These are phyloP conservation scores for Belgica antarctica DNA, from an alignment of 2,888 invertebrate species.

Conservation along the genomic window DNA sequence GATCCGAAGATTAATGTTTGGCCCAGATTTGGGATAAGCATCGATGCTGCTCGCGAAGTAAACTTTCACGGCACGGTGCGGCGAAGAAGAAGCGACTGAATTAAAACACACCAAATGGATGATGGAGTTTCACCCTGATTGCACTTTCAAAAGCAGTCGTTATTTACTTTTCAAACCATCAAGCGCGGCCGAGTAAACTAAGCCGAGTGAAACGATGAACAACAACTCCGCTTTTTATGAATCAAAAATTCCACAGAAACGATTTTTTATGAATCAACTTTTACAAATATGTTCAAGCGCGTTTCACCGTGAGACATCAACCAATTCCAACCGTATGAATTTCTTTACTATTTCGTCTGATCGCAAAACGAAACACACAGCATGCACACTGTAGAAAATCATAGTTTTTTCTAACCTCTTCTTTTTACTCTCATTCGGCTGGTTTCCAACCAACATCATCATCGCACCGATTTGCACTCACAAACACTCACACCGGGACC, in stretches of 20 bases:
- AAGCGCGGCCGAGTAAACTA: background rate
- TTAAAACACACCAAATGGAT: too few species aligned
- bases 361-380: constrained; percentile 29
- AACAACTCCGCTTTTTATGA: constrained; percentile 29
- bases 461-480: background rate
- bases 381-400: constrained; percentile 28
- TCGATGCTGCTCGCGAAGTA: too few species aligned
- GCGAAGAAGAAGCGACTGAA: background rate
- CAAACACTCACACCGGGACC: background rate
- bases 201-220: background rate
- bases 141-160: constrained; percentile 26
- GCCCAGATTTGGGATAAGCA: too few species aligned
- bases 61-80: background rate
- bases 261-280: constrained; percentile 35
- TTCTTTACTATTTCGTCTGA: constrained; percentile 42
- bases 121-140: constrained; percentile 18
- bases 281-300: background rate
- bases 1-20: too few species aligned
- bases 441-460: constrained; percentile 33
- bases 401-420: constrained; percentile 33
- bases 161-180: background rate
- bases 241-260: constrained; percentile 32
- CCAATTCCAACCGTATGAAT: constrained; percentile 40
- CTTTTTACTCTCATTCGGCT: constrained; percentile 36
- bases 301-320: constrained; percentile 35